These are phyloP conservation scores for Petrocephalus sullivani DNA, from an alignment of 2,797 vertebrate species.

Conservation along the genomic window DNA sequence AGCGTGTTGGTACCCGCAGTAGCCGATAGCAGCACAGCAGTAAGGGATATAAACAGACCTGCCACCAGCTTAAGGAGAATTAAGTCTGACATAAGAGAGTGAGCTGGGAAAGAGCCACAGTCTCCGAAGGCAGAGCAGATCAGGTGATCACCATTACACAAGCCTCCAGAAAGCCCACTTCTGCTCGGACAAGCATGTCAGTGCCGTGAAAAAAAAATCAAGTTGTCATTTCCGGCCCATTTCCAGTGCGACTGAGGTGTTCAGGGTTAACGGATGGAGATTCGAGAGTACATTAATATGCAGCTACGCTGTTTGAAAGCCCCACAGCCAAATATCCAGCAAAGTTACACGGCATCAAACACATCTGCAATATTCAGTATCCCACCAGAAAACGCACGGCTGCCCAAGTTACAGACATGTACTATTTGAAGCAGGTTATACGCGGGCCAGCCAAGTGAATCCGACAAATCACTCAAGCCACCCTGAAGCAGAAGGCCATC, in stretches of 20 bases:
- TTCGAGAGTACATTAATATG: not conserved
- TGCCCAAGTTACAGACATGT: not conserved
- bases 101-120: not conserved
- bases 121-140: not conserved
- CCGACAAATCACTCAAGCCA: slow-evolving; percentile 33
- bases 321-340: not conserved
- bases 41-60: not conserved
- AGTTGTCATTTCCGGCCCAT: not conserved
- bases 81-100: slow-evolving; percentile 17
- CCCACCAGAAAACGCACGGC: not conserved
- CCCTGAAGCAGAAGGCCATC: slow-evolving; percentile 40
- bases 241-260: not conserved
- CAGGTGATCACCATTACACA: slow-evolving; percentile 22
- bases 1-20: not conserved
- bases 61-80: not conserved
- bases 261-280: not conserved
- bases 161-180: slow-evolving; percentile 5
- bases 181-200: slow-evolving; percentile 9
- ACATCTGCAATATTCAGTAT: not conserved
- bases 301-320: not conserved
- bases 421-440: not conserved
- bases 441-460: not conserved
- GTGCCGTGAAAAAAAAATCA: not conserved
- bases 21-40: not conserved
- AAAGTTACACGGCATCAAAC: not conserved